A percentile compares a stretch with the other conserved stretches of the same genome.
These are phyloP conservation scores for Aleiodes sp. DNA, from an alignment of 1,140 invertebrate genomes.

Conservation along the genomic window DNA sequence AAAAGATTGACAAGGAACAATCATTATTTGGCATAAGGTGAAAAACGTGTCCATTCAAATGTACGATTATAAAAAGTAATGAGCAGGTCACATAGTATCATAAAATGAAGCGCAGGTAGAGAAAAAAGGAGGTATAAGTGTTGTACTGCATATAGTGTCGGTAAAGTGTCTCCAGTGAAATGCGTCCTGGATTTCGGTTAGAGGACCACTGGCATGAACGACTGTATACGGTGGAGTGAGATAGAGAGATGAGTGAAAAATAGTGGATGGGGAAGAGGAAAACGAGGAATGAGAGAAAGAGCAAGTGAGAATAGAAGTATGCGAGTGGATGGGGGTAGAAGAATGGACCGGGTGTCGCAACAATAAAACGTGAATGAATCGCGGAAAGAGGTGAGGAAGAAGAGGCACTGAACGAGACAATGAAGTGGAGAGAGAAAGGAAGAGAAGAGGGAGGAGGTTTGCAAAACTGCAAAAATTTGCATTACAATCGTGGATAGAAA, in stretches of 20 bases:
- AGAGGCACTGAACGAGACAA: conserved; percentile 37
- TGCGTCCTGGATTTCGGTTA: not conserved
- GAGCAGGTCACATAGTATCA: not conserved
- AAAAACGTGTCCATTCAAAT: not conserved
- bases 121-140: not conserved
- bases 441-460: not conserved
- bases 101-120: conserved; percentile 20
- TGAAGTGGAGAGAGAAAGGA: conserved; percentile 28
- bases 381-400: conserved; percentile 34
- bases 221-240: not conserved
- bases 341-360: conserved; percentile 31
- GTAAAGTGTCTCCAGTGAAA: conserved; percentile 6
- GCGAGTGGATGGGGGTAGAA: not conserved
- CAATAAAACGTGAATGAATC: conserved; percentile 50
- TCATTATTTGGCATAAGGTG: not conserved
- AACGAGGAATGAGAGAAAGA: not conserved
- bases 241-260: not conserved
- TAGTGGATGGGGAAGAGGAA: not conserved
- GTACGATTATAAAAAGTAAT: conserved; percentile 15
- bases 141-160: not conserved
- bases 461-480: conserved; percentile 62
- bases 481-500: conserved; percentile 63
- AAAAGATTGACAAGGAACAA: not conserved
- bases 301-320: not conserved
- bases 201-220: not conserved